Conservation (phyloP, 2,113 vertebrate species). For the Phylloscopus trochilus region DNA sequence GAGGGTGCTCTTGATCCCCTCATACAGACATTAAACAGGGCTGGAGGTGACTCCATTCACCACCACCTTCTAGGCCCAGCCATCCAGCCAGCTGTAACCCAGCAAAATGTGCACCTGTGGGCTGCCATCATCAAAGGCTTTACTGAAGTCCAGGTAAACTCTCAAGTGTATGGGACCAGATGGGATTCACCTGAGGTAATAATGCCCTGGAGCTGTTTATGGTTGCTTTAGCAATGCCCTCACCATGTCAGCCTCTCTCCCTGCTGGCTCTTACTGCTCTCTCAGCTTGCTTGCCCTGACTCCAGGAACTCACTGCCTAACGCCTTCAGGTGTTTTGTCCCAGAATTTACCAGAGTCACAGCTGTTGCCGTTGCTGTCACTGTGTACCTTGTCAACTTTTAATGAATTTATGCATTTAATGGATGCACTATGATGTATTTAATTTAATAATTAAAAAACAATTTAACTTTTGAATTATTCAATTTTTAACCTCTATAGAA, state of each 20-base stretch:
- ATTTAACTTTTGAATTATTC: neutral
- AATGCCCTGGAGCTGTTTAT: neutral
- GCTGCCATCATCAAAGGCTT: neutral
- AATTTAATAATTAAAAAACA: too few species aligned
- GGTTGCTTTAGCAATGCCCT: neutral
- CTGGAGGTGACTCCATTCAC: neutral
- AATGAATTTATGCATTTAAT: neutral
- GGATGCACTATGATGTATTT: too few species aligned
- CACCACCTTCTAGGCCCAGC: too few species aligned
- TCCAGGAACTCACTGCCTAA: neutral
- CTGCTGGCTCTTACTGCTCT: neutral
- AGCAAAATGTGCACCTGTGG: rapidly evolving
- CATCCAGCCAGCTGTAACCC: neutral
- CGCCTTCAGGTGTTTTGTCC: neutral
- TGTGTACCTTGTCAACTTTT: rapidly evolving
- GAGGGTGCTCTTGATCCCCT: rapidly evolving
- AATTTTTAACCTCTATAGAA: neutral
- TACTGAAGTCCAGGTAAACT: neutral
- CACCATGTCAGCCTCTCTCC: neutral
- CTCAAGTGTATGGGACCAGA: neutral
- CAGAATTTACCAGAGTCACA: neutral
- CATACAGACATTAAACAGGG: neutral
- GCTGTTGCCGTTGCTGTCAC: neutral
- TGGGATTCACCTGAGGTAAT: neutral
- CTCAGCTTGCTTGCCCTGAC: neutral